These are phyloP conservation scores for Eleutherodactylus coqui DNA, from an alignment of 2,797 vertebrate species.

Conservation along the genomic window DNA sequence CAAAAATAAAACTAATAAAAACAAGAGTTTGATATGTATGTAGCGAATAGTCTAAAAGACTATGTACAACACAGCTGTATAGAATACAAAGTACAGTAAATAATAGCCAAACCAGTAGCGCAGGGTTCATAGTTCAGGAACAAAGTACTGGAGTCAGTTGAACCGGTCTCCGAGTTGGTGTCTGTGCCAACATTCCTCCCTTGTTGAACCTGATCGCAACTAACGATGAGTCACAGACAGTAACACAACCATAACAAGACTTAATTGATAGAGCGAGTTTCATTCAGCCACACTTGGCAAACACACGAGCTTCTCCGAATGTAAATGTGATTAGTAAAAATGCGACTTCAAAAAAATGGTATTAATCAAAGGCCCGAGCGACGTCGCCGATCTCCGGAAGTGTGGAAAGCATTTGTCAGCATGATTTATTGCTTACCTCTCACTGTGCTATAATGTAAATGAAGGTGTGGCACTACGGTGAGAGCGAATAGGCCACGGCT, in stretches of 20 bases:
- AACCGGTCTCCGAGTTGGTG: background rate
- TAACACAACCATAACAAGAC: constrained; percentile 42
- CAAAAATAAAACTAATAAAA: background rate
- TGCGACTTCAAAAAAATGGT: background rate
- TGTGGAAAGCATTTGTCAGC: background rate
- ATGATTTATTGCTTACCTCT: background rate
- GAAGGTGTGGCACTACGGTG: background rate
- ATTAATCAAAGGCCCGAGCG: background rate
- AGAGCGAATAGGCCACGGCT: background rate
- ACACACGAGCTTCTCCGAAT: background rate
- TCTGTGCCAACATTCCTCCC: constrained; percentile 42
- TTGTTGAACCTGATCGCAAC: constrained; percentile 3
- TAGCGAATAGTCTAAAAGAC: too few species aligned
- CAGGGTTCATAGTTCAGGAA: background rate
- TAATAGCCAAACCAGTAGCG: constrained; percentile 26
- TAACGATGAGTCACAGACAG: constrained; percentile 35
- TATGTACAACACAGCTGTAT: background rate
- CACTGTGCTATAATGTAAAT: background rate
- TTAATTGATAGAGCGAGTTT: constrained; percentile 40
- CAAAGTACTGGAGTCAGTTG: background rate
- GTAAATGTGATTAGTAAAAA: background rate
- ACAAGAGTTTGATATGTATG: too few species aligned
- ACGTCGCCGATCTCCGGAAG: background rate
- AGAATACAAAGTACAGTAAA: background rate
- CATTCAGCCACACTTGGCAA: constrained; percentile 29